Evolutionary conservation across 2,113 vertebrate species (phyloP).

Genomic region (Rhinolophus ferrumequinum): DNA sequence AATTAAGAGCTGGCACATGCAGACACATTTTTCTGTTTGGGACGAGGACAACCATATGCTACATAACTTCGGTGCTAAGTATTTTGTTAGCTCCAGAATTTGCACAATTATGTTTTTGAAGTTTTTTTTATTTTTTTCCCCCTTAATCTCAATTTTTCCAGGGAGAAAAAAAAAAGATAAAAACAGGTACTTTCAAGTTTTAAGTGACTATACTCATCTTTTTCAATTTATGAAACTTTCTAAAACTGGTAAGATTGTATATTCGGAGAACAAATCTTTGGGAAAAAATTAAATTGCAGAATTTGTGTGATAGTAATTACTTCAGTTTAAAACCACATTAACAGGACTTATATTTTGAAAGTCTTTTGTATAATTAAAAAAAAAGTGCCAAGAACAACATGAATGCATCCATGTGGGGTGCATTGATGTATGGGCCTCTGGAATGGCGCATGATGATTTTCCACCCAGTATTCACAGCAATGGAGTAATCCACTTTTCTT

Average conservation of each 20-base stretch:
- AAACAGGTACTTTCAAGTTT: slow-evolving; percentile 14
- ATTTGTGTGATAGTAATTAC: not conserved
- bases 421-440: not conserved
- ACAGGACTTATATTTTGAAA: not conserved
- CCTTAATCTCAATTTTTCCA: not conserved
- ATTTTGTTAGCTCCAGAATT: slow-evolving; percentile 79
- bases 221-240: slow-evolving; percentile 54
- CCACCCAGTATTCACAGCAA: too few species aligned
- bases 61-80: slow-evolving; percentile 85
- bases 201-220: slow-evolving; percentile 26
- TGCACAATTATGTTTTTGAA: slow-evolving; percentile 53
- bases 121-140: not conserved
- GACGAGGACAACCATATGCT: slow-evolving; percentile 89
- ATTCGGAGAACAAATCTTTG: not conserved
- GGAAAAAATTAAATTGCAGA: not conserved
- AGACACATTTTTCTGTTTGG: slow-evolving; percentile 87
- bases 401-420: not conserved
- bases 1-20: slow-evolving; percentile 90
- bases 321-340: not conserved
- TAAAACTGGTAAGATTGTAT: slow-evolving; percentile 31
- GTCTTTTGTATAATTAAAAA: not conserved
- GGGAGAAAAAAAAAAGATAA: not conserved
- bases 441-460: not conserved
- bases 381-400: not conserved
- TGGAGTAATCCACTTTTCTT: not conserved